Percentiles rank a stretch among this genome's conserved stretches.
phyloP scores from a whole-genome alignment of 2,113 vertebrate genomes.

The Heterochromis multidens region DNA sequence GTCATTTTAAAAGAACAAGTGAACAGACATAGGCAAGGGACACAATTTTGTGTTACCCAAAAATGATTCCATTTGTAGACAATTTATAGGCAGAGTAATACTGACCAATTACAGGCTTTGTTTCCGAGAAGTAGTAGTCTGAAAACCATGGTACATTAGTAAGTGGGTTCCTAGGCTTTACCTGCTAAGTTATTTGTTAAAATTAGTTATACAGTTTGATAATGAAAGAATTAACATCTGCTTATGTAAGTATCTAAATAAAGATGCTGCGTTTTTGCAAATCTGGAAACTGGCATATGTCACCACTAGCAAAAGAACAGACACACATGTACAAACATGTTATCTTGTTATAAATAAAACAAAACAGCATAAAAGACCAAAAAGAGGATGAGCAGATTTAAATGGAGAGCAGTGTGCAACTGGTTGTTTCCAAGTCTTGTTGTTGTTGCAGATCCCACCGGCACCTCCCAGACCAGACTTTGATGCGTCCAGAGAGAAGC shows the following conservation, averaged over 20 bases:
- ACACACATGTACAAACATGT: not conserved
- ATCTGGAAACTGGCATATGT: not conserved
- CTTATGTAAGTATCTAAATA: not conserved
- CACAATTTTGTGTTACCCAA: not conserved
- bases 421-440: not conserved
- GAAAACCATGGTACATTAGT: too few relatives aligned
- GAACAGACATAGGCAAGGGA: not conserved
- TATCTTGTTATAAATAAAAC: not conserved
- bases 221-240: not conserved
- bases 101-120: too few relatives aligned
- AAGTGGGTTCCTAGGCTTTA: not conserved
- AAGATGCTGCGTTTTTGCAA: not conserved
- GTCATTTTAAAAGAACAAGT: not conserved
- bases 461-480: conserved; percentile 97
- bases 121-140: too few relatives aligned
- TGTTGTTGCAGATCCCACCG: conserved; percentile 85
- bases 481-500: conserved; percentile 96
- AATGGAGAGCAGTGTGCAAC: too few relatives aligned
- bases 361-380: not conserved
- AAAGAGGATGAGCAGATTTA: not conserved
- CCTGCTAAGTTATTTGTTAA: not conserved
- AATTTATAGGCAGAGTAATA: not conserved
- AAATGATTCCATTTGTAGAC: not conserved
- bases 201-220: not conserved
- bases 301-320: not conserved